Conservation (phyloP, 1,140 invertebrate species). For the Calephelis virginiensis region DNA sequence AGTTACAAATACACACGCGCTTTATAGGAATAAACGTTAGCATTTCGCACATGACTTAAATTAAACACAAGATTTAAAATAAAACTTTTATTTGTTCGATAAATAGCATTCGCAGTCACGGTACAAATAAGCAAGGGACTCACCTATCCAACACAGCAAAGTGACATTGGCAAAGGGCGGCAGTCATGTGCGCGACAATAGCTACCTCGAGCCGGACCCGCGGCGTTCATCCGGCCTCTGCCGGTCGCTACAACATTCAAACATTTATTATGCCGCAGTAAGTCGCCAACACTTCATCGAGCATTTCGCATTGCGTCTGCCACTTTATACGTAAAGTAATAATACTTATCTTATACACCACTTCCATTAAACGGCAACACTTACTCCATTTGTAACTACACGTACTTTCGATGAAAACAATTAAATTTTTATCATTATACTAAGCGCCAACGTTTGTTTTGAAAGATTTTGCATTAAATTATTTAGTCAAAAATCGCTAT, state of each 20-base stretch:
- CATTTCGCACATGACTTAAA: neutral
- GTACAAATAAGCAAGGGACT: constrained; percentile 33
- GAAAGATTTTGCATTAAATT: too few relatives aligned
- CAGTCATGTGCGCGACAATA: constrained; percentile 33
- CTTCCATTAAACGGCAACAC: constrained; percentile 23
- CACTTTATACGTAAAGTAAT: constrained; percentile 28
- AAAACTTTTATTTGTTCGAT: neutral
- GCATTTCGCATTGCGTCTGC: constrained; percentile 54
- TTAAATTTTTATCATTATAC: constrained; percentile 20
- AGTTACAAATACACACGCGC: constrained; percentile 25
- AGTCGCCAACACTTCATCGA: constrained; percentile 41
- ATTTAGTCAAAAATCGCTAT: too few relatives aligned
- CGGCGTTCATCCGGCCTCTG: constrained; percentile 61
- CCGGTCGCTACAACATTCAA: constrained; percentile 67
- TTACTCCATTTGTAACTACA: constrained; percentile 63
- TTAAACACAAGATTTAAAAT: neutral
- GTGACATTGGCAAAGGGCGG: constrained; percentile 40
- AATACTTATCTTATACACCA: constrained; percentile 57
- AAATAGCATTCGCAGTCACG: neutral
- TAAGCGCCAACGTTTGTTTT: too few relatives aligned
- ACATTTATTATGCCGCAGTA: constrained; percentile 63
- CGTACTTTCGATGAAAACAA: constrained; percentile 31
- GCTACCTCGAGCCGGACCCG: constrained; percentile 19
- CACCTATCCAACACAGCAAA: constrained; percentile 46
- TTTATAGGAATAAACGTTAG: constrained; percentile 5